Evolutionary conservation across 1,140 invertebrate genomes (phyloP).

Genomic region (Vanessa tameamea): DNA sequence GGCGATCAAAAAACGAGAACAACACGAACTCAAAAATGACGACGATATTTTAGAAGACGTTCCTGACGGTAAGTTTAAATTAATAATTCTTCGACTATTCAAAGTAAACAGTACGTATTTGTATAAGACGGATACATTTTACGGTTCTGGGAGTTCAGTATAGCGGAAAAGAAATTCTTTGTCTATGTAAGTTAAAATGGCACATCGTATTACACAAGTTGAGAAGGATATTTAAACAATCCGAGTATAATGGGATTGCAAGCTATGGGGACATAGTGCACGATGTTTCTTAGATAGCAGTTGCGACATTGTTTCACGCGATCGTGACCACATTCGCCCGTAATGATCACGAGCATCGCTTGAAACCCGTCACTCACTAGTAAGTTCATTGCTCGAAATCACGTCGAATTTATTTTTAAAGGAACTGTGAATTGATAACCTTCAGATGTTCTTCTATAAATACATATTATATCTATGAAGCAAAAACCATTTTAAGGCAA

Average conservation of each 20-base stretch:
- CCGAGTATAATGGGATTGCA: constrained; percentile 35
- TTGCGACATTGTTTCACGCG: constrained; percentile 66
- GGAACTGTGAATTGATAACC: not conserved
- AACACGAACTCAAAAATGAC: constrained; percentile 67
- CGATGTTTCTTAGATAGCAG: constrained; percentile 55
- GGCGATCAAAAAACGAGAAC: constrained; percentile 76
- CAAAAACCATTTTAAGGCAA: too few relatives aligned
- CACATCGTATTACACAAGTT: constrained; percentile 19
- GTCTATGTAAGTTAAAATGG: constrained; percentile 16
- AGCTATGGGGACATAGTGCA: constrained; percentile 49
- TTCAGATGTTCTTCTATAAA: not conserved
- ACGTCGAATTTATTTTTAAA: constrained; percentile 17
- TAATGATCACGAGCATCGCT: constrained; percentile 59
- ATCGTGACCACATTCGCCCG: constrained; percentile 63
- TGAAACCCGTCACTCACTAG: constrained; percentile 30
- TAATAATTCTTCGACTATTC: not conserved
- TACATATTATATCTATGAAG: not conserved
- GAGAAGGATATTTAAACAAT: constrained; percentile 24
- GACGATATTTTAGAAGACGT: constrained; percentile 64
- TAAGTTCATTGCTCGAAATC: constrained; percentile 29
- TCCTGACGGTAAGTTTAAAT: constrained; percentile 64
- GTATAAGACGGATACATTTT: constrained; percentile 31
- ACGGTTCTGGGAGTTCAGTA: constrained; percentile 19
- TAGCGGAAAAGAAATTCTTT: constrained; percentile 33
- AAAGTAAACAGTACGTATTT: constrained; percentile 2